Conservation (phyloP, 2,888 invertebrate species). For the Hirtodrosophila alboralis region DNA sequence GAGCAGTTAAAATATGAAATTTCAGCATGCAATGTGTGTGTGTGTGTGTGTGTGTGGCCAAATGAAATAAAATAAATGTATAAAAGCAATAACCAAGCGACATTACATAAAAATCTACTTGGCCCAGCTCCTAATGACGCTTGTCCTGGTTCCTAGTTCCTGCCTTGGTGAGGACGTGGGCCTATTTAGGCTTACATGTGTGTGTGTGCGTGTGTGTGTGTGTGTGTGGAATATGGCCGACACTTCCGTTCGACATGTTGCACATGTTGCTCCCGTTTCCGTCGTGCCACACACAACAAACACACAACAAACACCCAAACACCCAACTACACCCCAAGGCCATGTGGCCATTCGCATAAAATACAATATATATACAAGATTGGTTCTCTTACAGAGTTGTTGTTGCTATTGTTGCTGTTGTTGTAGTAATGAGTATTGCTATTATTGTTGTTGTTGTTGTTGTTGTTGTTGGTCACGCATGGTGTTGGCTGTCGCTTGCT, state of each 20-base stretch:
- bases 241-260: conserved; percentile 81
- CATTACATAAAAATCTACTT: conserved; percentile 80
- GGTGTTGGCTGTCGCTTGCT: conserved; percentile 76
- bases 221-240: conserved; percentile 73
- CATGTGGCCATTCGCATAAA: conserved; percentile 61
- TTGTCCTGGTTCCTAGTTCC: conserved; percentile 41
- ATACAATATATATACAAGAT: conserved; percentile 66
- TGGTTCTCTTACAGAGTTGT: conserved; percentile 41
- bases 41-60: conserved; percentile 36
- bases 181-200: conserved; percentile 63
- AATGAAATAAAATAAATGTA: conserved; percentile 79
- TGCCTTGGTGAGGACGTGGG: conserved; percentile 51
- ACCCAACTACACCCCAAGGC: conserved; percentile 19
- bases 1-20: conserved; percentile 44
- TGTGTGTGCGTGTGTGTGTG: conserved; percentile 28
- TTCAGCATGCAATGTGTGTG: conserved; percentile 4
- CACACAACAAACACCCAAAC: too few species aligned
- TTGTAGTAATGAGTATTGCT: conserved; percentile 29
- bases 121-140: conserved; percentile 72
- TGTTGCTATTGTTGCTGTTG: conserved; percentile 52
- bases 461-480: conserved; percentile 75
- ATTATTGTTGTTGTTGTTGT: conserved; percentile 40
- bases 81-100: conserved; percentile 77
- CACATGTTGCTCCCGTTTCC: conserved; percentile 79
- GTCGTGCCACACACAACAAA: conserved; percentile 45